Base-by-base conservation (phyloP, 2,888 invertebrate genomes). In the Malachius bipustulatus region DNA sequence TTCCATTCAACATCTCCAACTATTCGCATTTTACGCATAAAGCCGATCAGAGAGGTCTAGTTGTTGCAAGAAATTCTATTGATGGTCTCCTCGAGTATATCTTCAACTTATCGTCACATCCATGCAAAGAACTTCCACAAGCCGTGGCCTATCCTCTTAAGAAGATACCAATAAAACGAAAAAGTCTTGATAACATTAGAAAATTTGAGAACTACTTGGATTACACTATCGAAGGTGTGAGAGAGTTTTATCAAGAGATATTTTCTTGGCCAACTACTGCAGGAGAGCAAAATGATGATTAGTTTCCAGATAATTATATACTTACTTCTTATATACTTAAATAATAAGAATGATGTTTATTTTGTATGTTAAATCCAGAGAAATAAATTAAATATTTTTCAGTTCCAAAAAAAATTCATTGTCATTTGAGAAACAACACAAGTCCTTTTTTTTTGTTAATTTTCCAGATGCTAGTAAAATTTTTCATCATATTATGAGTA, bases 11-110 rank as follows among this genome's bases (percentile, higher is more conserved):
- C n/a, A 19, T 19, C n/a, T 8, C 24, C 6, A 19, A 6, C n/a
- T 19, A 8, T 19, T 8, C n/a, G 24, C 24, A 19, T 6, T 19
- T 19, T n/a, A 19, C 24, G 6, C 24, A 19, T 19, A 19, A 6
- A 19, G 6, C 6, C 6, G 24, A 19, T n/a, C 6, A n/a, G 24
- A 19, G n/a, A 19, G 24, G 24, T 19, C n/a, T 8, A 8, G 24
- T 19, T n/a, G n/a, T 19, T 19, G 24, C 24, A 8, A 6, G 24
- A 6, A 19, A 19, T n/a, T 19, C 6, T n/a, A 19, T 19, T 19
- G 24, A 19, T 19, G 24, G 24, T 19, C 24, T 19, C 24, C 6
- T 19, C n/a, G 24, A 19, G n/a, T n/a, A 19, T 19, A n/a, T 8
- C 6, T 19, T 19, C n/a, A 19, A 19, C 6, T n/a, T n/a, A n/a